A percentile compares a stretch with the other conserved stretches of the same genome.
phyloP scores from a whole-genome alignment of 2,113 vertebrate genomes.

The Scopus umbretta region DNA sequence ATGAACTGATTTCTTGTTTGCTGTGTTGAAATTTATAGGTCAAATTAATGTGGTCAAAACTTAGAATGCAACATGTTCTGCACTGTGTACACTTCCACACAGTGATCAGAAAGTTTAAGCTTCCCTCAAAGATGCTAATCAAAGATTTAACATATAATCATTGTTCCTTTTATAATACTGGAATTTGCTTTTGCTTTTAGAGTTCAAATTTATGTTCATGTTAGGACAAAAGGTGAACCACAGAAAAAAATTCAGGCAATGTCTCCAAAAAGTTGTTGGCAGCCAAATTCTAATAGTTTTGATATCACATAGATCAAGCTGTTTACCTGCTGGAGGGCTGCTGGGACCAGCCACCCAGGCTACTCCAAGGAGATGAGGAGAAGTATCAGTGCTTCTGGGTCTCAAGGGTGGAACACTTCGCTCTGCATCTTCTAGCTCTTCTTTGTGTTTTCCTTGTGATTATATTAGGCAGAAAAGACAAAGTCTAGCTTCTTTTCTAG shows the following conservation, averaged over 20 bases:
- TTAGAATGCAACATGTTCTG: not conserved
- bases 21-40: not conserved
- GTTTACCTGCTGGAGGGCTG: not conserved
- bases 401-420: fast-evolving
- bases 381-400: not conserved
- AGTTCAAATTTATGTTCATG: not conserved
- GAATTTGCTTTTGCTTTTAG: not conserved
- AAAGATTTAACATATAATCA: not conserved
- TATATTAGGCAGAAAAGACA: not conserved
- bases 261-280: not conserved
- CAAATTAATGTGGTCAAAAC: not conserved
- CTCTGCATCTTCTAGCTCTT: not conserved
- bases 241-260: not conserved
- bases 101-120: not conserved
- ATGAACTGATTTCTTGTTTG: not conserved
- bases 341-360: not conserved
- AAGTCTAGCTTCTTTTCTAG: not conserved
- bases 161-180: not conserved
- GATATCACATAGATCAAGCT: not conserved
- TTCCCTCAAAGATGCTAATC: not conserved
- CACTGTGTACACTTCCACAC: not conserved
- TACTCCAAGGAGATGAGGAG: not conserved
- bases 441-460: not conserved
- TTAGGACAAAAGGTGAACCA: not conserved
- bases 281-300: not conserved